Evolutionary conservation across 2,797 vertebrate genomes (phyloP).

Genomic region (Morus bassanus): DNA sequence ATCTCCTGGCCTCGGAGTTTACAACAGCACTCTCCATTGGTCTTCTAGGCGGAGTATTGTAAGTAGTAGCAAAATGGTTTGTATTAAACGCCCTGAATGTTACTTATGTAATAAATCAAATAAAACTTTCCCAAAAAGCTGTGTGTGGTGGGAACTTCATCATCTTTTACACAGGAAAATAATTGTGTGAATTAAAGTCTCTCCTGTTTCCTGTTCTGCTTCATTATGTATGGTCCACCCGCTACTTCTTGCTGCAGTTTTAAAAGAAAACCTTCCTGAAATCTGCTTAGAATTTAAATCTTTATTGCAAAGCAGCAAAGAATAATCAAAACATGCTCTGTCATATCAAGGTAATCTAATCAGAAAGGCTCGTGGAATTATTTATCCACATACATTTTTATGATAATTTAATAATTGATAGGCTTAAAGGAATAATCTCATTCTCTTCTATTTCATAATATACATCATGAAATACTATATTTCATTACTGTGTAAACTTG

Average conservation of each 20-base stretch:
- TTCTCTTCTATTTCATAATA: slow-evolving; percentile 32
- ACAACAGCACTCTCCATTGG: not conserved
- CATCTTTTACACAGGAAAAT: not conserved
- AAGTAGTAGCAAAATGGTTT: not conserved
- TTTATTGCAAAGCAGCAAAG: slow-evolving; percentile 14
- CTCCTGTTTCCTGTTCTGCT: slow-evolving; percentile 33
- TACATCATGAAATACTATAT: not conserved
- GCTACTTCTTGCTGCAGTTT: not conserved
- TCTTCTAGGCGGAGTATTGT: not conserved
- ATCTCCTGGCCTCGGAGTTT: not conserved
- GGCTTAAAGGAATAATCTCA: slow-evolving; percentile 42
- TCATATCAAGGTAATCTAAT: slow-evolving; percentile 53
- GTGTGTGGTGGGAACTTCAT: not conserved
- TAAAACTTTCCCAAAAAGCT: not conserved
- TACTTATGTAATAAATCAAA: not conserved
- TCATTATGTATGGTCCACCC: not conserved
- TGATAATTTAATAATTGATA: slow-evolving; percentile 47
- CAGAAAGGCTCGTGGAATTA: slow-evolving; percentile 1
- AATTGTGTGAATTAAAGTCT: slow-evolving; percentile 20
- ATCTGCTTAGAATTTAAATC: slow-evolving; percentile 42
- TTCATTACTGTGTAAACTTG: not conserved
- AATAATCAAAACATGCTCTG: slow-evolving; percentile 19
- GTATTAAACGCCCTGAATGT: not conserved
- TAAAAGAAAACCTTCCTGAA: slow-evolving; percentile 16
- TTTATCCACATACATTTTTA: slow-evolving; percentile 31